Evolutionary conservation across 1,140 invertebrate genomes (phyloP).

Genomic region (Globodera ellingtonae): DNA sequence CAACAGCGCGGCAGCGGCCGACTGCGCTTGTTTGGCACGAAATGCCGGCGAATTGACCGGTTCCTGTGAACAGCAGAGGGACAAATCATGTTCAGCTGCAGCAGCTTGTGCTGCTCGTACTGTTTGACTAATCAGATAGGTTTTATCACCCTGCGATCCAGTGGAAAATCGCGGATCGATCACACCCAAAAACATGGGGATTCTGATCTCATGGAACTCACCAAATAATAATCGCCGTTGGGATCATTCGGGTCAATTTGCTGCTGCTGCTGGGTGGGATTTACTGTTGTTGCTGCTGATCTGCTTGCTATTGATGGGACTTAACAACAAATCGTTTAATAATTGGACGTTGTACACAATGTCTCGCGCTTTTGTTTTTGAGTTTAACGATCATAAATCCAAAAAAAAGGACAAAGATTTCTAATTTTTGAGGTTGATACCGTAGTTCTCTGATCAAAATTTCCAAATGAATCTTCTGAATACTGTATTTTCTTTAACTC

Average conservation of each 20-base stretch:
- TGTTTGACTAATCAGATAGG: background rate
- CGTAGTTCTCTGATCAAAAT: too few species aligned
- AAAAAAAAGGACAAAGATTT: too few species aligned
- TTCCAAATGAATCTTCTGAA: background rate
- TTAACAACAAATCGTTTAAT: background rate
- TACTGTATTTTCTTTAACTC: background rate
- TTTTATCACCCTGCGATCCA: background rate
- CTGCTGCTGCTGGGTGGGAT: background rate
- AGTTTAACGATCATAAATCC: too few species aligned
- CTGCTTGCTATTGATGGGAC: background rate
- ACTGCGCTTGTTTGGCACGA: constrained; percentile 5
- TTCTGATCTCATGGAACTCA: background rate
- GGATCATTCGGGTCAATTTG: constrained; percentile 4
- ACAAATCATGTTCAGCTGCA: background rate
- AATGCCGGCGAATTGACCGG: background rate
- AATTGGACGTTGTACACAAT: too few species aligned
- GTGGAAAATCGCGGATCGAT: too few species aligned
- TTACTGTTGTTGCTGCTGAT: constrained; percentile 4
- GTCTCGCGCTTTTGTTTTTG: background rate
- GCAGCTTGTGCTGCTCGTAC: background rate
- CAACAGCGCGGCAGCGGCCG: background rate
- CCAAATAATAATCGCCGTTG: constrained; percentile 25
- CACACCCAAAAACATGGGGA: background rate
- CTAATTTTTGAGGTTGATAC: too few species aligned
- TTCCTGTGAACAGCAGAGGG: background rate